Percentiles rank a stretch among this genome's conserved stretches.
Conservation (phyloP, 2,888 invertebrate genomes). For the Hydroisotoma schaefferi region DNA sequence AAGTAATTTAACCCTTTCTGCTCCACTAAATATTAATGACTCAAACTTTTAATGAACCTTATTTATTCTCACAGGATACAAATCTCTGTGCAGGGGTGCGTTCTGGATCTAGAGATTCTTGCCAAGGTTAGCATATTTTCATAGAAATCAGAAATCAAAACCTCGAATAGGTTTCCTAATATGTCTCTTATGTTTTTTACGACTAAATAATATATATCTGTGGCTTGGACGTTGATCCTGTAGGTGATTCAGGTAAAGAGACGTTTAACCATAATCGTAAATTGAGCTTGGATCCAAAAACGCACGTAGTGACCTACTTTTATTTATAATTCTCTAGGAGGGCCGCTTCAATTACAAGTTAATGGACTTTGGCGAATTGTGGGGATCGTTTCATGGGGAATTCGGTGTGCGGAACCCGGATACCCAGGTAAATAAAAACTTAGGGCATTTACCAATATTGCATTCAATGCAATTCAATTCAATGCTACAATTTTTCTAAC, state of each 20-base stretch:
- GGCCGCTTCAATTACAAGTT: slow-evolving; percentile 67
- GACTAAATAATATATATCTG: too few relatives aligned
- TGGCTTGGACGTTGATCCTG: too few relatives aligned
- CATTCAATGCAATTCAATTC: too few relatives aligned
- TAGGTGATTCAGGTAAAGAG: too few relatives aligned
- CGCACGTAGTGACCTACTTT: too few relatives aligned
- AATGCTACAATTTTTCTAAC: too few relatives aligned
- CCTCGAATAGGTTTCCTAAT: too few relatives aligned
- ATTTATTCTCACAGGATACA: slow-evolving; percentile 55
- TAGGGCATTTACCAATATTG: too few relatives aligned
- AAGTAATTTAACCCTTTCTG: slow-evolving; percentile 31
- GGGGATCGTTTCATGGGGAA: slow-evolving; percentile 81
- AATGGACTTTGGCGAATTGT: slow-evolving; percentile 73
- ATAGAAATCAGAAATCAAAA: too few relatives aligned
- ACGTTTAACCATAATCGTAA: too few relatives aligned
- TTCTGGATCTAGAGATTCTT: slow-evolving; percentile 75
- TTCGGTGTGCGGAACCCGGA: slow-evolving; percentile 70
- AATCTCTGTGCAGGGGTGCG: slow-evolving; percentile 72
- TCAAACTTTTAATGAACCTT: background rate
- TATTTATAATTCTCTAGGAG: slow-evolving; percentile 82
- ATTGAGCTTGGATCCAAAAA: slow-evolving; percentile 14
- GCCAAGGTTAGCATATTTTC: slow-evolving; percentile 63
- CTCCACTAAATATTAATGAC: background rate
- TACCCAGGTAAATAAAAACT: slow-evolving; percentile 61
- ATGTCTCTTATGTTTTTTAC: too few relatives aligned